Base-by-base conservation (phyloP, 2,888 invertebrate species). In the Odontocolon sp. region DNA sequence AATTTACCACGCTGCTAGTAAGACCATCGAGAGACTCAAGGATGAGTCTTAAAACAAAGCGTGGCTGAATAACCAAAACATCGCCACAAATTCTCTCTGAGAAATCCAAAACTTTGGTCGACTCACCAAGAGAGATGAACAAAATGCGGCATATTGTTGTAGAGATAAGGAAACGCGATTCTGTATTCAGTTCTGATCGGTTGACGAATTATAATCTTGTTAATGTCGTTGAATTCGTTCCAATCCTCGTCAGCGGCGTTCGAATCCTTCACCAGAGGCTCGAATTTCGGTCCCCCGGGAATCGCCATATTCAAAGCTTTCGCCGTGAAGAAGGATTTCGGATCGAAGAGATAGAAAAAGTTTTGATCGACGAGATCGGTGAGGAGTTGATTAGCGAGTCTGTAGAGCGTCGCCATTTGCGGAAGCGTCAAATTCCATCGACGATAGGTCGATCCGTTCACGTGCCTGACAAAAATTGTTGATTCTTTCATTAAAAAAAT, bases 201-300 rank as follows among this genome's bases (percentile, higher is more conserved):
- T 88, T 99, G 99, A 5, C 99, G 93, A 84, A 99, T 99, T 80
- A 99, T 99, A 85, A 99, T 99, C 92, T 99, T 99, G 91, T 99
- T 99, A 83, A 99, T 99, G 88, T 99, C 99, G 92, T 99, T 99
- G 88, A 99, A 99, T 91, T 99, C 99, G 91, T 99, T 99, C 99
- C 99, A 99, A 90, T 99, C 99, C 92, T 99, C 99, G 92, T 99
- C 99, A 1, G 95, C 97, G 63, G 97, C 95, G 86, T 98, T 98
- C 85, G 97, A 96, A 91, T 99, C 99, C 88, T 99, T 99, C 14
- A 99, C 98, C 3, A 99, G 92, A 0, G 99, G 99, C 90, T 99
- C 99, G 92, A 99, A 99, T 91, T 99, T 99, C 0, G 99, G 99
- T 0, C 99, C 99, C 66, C 99, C 99, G 6, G 99, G 99, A 86